phyloP scores from a whole-genome alignment of 2,797 vertebrate genomes.

The Dermochelys coriacea region DNA sequence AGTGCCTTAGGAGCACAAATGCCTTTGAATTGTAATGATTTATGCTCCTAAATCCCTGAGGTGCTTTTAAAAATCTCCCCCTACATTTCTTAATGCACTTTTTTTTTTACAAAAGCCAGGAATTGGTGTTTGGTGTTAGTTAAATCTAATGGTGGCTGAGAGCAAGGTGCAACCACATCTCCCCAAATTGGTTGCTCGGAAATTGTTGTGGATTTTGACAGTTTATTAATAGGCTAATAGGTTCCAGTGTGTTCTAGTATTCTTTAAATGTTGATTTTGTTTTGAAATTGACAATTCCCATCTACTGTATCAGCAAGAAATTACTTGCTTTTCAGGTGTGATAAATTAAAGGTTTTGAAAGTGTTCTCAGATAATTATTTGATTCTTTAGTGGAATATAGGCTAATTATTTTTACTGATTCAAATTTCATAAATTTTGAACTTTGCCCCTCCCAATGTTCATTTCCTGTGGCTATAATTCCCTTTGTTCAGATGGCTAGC shows the following conservation, averaged over 20 bases:
- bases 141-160: background rate
- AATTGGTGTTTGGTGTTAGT: background rate
- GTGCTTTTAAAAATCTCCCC: background rate
- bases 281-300: background rate
- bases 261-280: background rate
- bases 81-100: background rate
- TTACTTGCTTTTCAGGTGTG: background rate
- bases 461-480: background rate
- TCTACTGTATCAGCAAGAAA: background rate
- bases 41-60: background rate
- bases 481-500: background rate
- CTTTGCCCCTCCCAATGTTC: background rate
- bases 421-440: background rate
- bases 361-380: background rate
- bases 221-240: background rate
- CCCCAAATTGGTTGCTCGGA: background rate
- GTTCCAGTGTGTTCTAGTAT: background rate
- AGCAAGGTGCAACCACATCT: background rate
- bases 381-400: background rate
- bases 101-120: background rate
- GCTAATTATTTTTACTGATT: background rate
- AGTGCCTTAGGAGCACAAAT: background rate
- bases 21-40: background rate
- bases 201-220: background rate
- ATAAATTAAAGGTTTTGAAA: background rate